Evolutionary conservation across 2,113 vertebrate genomes (phyloP), one percentile per base, ranked within the genome.

Genomic region (Chlamydotis undulata): DNA sequence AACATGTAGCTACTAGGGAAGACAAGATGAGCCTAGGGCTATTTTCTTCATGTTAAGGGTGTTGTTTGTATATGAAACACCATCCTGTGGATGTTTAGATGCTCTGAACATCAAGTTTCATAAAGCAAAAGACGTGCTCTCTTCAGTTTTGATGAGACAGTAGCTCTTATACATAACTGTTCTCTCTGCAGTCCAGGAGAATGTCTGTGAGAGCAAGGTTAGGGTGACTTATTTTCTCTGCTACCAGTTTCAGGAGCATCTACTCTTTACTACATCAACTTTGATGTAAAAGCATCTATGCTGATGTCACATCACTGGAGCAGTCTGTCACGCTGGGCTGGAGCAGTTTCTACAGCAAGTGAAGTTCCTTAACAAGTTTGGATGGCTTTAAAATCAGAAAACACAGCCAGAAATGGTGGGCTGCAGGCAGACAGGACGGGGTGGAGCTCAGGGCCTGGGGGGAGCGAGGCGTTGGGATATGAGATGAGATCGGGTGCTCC

Each of bases 391-490:
- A 59, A 68, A 33, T 8, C 23, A 77, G 55, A 43, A 76, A 63
- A 43, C 3, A 8, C 49, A 81, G 50, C 23, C 65, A 81, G 78
- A 37, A 87, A 31, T 43, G 1, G 2, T 35, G 69, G 50, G 74
- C 55, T 60, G 29, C 39, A n/a, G 69, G 64, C 29, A 73, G 39
- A 16, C 6, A 8, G 1, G 1, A 5, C 4, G 13, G 39, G 57
- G 73, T 26, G 85, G 91, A 67, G 21, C 10, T 73, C 39, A 64
- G 59, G 37, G 22, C 53, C 49, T 0, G 0, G 47, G 29, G 57
- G 24, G 13, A 76, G 24, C 2, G 0, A 29, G 64, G 49, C 33
- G 35, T 43, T 2, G 0, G 55, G 60, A 12, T 67, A 6, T 7
- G 22, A 19, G 65, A 84, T 60, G 17, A 19, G 69, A 73, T 60